Conservation (phyloP, 2,113 vertebrate species). For the Cyanistes caeruleus region DNA sequence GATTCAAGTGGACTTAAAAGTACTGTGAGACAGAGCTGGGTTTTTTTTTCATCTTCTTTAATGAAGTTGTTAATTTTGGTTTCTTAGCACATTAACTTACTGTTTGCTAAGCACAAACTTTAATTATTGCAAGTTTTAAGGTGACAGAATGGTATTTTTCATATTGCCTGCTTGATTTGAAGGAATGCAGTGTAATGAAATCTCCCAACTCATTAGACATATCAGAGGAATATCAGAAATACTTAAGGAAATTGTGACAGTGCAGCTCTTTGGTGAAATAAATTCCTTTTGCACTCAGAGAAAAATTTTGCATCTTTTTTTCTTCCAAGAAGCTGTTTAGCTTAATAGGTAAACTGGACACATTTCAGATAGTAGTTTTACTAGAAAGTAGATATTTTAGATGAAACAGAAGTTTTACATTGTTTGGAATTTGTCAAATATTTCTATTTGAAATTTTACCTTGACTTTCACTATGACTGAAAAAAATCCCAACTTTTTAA, state of each 20-base stretch:
- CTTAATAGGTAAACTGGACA: background rate
- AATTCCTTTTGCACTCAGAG: background rate
- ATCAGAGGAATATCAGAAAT: background rate
- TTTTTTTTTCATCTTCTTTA: background rate
- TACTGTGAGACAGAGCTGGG: background rate
- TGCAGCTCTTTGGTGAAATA: background rate
- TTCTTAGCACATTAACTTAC: background rate
- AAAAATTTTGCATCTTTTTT: background rate
- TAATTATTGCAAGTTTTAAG: background rate
- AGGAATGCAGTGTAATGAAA: background rate
- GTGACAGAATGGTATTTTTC: background rate
- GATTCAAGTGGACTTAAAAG: background rate
- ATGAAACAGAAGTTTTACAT: background rate
- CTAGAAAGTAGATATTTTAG: background rate
- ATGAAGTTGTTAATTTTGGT: background rate
- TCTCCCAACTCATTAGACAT: background rate
- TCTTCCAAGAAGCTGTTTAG: background rate
- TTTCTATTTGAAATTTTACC: background rate
- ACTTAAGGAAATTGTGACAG: background rate
- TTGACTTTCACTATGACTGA: background rate
- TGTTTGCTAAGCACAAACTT: background rate
- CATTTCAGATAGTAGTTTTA: background rate
- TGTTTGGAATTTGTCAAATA: background rate
- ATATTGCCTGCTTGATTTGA: background rate
- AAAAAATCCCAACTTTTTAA: background rate